Base-by-base conservation (phyloP, 2,888 invertebrate species). In the Corythucha ciliata region DNA sequence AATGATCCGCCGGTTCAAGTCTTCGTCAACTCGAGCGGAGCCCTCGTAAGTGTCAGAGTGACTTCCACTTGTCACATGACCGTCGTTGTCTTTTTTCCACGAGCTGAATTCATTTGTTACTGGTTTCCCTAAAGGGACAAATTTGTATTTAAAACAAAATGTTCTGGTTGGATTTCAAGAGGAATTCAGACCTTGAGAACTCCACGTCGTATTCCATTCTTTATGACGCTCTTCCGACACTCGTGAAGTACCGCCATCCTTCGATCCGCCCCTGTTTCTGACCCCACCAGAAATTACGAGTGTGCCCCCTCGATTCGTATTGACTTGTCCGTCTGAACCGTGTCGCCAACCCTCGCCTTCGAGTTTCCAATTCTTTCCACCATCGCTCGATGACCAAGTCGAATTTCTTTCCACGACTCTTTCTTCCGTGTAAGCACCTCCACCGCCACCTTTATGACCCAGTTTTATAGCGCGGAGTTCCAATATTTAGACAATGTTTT, bases 161-260 rank as follows among this genome's bases (percentile, higher is more conserved):
- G 10, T 12, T 29, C 10, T 10, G 8, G 29, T 29, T 29, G 8
- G n/a, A n/a, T n/a, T n/a, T n/a, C n/a, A n/a, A n/a, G n/a, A n/a
- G n/a, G n/a, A n/a, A n/a, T n/a, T n/a, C n/a, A n/a, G 52, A 44
- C 44, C 53, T 27, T 29, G 46, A 7, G 57, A 55, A 22, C 24
- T 52, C 45, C 52, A 52, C 5, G 58, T 50, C 7, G 54, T 37
- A 39, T 56, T 58, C 36, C 51, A 51, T 26, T 42, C 53, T 36
- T 40, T 34, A 29, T 33, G 42, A 8, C 40, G 49, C 42, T 52
- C 54, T 39, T 57, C 53, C n/a, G 39, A 48, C 37, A 41, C 37
- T 12, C 49, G 46, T 20, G 41, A 42, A 16, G 45, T 48, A 29
- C 49, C 40, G 12, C 25, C 22, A 6, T 14, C 20, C 4, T 21